A percentile compares a stretch with the other conserved stretches of the same genome.
phyloP scores from a whole-genome alignment of 2,888 invertebrate genomes.

The Folsomia manolachei region DNA sequence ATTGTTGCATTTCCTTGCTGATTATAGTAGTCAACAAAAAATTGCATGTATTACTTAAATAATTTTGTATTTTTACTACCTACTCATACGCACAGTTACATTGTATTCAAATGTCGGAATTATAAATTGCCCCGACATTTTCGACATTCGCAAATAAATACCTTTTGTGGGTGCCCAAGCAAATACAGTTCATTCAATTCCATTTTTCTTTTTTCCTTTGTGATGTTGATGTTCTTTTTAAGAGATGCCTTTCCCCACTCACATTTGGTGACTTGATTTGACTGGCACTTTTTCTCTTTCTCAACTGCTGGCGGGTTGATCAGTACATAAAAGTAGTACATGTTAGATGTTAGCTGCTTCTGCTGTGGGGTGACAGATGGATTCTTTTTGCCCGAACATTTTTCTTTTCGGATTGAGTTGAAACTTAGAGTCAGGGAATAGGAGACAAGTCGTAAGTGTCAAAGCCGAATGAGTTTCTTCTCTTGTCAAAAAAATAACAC shows the following conservation, averaged over 20 bases:
- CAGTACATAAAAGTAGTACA: slow-evolving; percentile 21
- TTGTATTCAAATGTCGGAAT: too few relatives aligned
- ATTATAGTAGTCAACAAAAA: too few relatives aligned
- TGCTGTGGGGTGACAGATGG: slow-evolving; percentile 17
- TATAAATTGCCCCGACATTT: not conserved
- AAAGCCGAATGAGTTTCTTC: slow-evolving; percentile 19
- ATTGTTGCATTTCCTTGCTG: too few relatives aligned
- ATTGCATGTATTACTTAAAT: too few relatives aligned
- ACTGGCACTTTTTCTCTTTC: slow-evolving; percentile 17
- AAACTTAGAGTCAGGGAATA: slow-evolving; percentile 12
- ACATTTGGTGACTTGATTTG: slow-evolving; percentile 6
- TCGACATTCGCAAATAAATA: not conserved
- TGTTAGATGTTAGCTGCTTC: too few relatives aligned
- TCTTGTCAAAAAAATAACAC: slow-evolving; percentile 22
- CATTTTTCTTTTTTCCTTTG: too few relatives aligned
- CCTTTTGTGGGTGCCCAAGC: not conserved
- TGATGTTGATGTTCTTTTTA: slow-evolving; percentile 18
- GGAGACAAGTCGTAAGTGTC: slow-evolving; percentile 23
- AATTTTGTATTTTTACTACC: too few relatives aligned
- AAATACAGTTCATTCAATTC: slow-evolving; percentile 2
- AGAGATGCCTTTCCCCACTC: not conserved
- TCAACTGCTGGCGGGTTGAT: too few relatives aligned
- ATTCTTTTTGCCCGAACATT: slow-evolving; percentile 18
- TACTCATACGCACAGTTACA: too few relatives aligned
- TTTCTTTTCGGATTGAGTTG: slow-evolving; percentile 11